Conservation (phyloP, 2,888 invertebrate species). For the Phaonia tiefii region DNA sequence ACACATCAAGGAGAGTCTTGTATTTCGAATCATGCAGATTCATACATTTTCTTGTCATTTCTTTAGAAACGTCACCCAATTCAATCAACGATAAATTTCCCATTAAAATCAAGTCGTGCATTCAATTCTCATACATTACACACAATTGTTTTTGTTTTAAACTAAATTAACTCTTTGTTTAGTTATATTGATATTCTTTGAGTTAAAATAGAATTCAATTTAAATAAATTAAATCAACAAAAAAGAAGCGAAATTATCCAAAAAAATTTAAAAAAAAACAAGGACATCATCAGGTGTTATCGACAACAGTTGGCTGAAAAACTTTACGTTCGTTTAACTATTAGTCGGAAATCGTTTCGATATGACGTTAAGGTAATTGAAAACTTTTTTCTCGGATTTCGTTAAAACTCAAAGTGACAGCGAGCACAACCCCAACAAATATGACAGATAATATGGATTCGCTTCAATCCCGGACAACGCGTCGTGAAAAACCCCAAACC, state of each 20-base stretch:
- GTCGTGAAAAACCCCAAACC: slow-evolving; percentile 77
- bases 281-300: slow-evolving; percentile 61
- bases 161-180: too few species aligned
- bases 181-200: too few species aligned
- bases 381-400: not conserved
- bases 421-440: slow-evolving; percentile 39
- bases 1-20: too few species aligned
- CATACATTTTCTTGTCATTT: too few species aligned
- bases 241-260: slow-evolving; percentile 4
- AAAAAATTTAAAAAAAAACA: slow-evolving; percentile 19
- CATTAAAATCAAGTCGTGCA: too few species aligned
- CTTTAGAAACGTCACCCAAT: too few species aligned
- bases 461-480: slow-evolving; percentile 65
- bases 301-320: slow-evolving; percentile 69
- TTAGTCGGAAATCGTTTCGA: slow-evolving; percentile 15
- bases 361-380: not conserved
- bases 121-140: not conserved
- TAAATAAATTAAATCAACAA: slow-evolving; percentile 1
- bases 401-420: not conserved
- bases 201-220: too few species aligned
- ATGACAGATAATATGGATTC: slow-evolving; percentile 76
- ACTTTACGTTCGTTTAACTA: slow-evolving; percentile 6
- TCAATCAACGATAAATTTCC: too few species aligned
- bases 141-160: too few species aligned
- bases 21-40: too few species aligned